Percentiles rank a stretch among this genome's conserved stretches.
These are phyloP conservation scores for Oreortyx pictus DNA, from an alignment of 2,797 vertebrate genomes.

Conservation along the genomic window DNA sequence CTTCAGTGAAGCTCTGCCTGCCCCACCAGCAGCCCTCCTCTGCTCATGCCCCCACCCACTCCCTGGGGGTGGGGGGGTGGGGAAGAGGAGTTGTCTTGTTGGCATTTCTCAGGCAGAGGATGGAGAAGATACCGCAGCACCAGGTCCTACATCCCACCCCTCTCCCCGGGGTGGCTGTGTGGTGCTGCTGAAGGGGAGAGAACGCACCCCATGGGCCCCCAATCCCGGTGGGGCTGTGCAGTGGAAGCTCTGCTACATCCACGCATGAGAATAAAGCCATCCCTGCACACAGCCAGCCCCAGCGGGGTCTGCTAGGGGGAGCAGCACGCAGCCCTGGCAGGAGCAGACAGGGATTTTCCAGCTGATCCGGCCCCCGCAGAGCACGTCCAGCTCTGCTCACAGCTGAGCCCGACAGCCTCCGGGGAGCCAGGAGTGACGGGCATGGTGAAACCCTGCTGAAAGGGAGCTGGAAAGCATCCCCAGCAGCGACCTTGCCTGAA, in stretches of 20 bases:
- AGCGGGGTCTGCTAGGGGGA: not conserved
- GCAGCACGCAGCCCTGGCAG: not conserved
- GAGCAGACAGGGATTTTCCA: not conserved
- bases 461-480: not conserved
- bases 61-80: not conserved
- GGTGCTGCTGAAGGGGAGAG: accelerated
- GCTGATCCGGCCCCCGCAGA: not conserved
- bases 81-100: not conserved
- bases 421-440: not conserved
- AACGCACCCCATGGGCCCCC: not conserved
- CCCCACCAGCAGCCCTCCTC: not conserved
- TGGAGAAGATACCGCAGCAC: not conserved
- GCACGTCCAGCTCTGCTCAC: not conserved
- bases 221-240: not conserved
- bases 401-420: not conserved
- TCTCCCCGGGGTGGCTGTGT: accelerated
- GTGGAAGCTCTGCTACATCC: not conserved
- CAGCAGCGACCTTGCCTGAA: not conserved
- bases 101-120: not conserved
- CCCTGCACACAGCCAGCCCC: not conserved
- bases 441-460: not conserved
- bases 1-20: not conserved
- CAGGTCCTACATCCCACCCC: accelerated
- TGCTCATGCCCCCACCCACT: not conserved
- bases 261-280: not conserved